These are phyloP conservation scores for Coregonus suidteri DNA, from an alignment of 2,797 vertebrate species.

Conservation along the genomic window DNA sequence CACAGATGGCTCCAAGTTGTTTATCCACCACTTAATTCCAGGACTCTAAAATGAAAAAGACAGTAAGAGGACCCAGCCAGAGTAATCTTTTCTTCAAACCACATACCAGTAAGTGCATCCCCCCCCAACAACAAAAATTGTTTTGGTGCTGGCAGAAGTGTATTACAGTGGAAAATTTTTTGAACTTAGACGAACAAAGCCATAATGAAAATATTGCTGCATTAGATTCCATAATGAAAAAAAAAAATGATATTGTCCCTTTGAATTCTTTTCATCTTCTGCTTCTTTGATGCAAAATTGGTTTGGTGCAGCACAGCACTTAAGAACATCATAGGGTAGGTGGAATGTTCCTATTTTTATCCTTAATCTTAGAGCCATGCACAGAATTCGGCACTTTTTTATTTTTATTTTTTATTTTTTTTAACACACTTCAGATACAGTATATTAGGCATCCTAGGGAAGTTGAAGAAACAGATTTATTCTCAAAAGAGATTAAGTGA, in stretches of 20 bases:
- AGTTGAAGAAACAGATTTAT: neutral
- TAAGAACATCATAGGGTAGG: constrained; percentile 58
- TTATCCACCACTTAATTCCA: neutral
- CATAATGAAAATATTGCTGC: constrained; percentile 39
- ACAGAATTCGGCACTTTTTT: constrained; percentile 9
- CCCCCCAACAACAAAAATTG: too few species aligned
- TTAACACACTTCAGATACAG: neutral
- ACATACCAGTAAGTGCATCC: neutral
- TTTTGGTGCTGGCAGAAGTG: too few species aligned
- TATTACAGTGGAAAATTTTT: neutral
- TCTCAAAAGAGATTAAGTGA: neutral
- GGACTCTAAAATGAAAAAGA: neutral
- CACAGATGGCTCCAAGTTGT: neutral
- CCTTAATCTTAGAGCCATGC: constrained; percentile 25
- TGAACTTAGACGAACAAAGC: constrained; percentile 33
- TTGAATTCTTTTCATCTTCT: constrained; percentile 53
- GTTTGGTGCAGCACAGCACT: constrained; percentile 58
- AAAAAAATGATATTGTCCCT: neutral
- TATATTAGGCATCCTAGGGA: neutral
- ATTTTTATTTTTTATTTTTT: constrained; percentile 12
- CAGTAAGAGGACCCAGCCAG: neutral
- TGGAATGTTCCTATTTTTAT: constrained; percentile 42
- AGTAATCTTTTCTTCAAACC: neutral
- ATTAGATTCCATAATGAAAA: constrained; percentile 43
- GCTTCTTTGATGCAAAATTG: constrained; percentile 69